A percentile compares a stretch with the other conserved stretches of the same genome.
Evolutionary conservation across 1,140 invertebrate genomes (phyloP).

Genomic region (Drosophila kohkoa): DNA sequence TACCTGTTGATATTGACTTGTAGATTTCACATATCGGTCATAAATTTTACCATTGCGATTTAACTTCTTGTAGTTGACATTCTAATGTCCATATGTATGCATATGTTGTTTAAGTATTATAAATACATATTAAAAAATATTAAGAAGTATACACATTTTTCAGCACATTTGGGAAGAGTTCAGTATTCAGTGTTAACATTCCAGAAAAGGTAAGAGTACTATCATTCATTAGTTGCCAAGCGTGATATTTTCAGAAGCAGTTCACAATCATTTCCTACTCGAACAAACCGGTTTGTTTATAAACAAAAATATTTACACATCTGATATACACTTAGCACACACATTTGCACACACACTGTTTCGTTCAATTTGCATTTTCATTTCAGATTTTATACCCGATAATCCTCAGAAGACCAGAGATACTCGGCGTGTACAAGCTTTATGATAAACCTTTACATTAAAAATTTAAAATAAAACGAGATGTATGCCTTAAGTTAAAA

Average conservation of each 20-base stretch:
- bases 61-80: slow-evolving; percentile 1
- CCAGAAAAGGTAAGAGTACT: background rate
- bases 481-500: too few relatives aligned
- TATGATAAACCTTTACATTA: too few relatives aligned
- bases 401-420: background rate
- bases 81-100: too few relatives aligned
- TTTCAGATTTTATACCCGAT: background rate
- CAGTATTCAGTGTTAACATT: background rate
- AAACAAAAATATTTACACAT: slow-evolving; percentile 47
- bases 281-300: slow-evolving; percentile 49
- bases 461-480: too few relatives aligned
- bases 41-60: slow-evolving; percentile 37
- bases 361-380: slow-evolving; percentile 9
- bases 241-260: slow-evolving; percentile 29
- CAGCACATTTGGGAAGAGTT: background rate
- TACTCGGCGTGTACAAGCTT: background rate
- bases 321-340: slow-evolving; percentile 1
- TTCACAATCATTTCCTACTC: slow-evolving; percentile 39
- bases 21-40: slow-evolving; percentile 38
- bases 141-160: background rate
- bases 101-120: background rate
- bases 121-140: slow-evolving; percentile 1
- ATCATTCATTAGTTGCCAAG: slow-evolving; percentile 24
- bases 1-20: slow-evolving; percentile 41
- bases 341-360: background rate